A percentile compares a stretch with the other conserved stretches of the same genome.
These are phyloP conservation scores for Pseudomyrmex cubaensis DNA, from an alignment of 1,140 invertebrate species.

Conservation along the genomic window DNA sequence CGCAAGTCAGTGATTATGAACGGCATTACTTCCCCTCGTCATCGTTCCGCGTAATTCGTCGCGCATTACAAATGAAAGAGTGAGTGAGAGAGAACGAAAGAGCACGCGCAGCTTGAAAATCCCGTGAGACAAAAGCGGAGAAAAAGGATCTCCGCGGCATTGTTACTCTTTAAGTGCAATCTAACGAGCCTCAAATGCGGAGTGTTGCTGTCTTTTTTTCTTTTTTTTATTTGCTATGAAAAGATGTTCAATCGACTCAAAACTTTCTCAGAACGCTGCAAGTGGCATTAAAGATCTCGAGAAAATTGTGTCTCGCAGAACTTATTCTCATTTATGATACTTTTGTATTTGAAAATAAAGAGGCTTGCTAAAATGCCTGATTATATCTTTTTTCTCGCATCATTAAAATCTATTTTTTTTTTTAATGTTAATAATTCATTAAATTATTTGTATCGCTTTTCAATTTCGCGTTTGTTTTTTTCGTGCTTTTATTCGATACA, in stretches of 20 bases:
- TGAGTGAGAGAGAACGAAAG: too few species aligned
- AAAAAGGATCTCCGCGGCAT: neutral
- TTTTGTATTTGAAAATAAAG: too few species aligned
- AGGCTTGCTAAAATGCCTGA: too few species aligned
- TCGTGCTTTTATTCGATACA: too few species aligned
- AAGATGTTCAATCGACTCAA: slow-evolving; percentile 2
- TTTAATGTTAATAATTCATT: too few species aligned
- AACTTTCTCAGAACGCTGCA: neutral
- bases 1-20: slow-evolving; percentile 43
- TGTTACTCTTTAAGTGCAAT: slow-evolving; percentile 10
- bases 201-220: neutral
- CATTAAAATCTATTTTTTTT: too few species aligned
- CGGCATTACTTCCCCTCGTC: slow-evolving; percentile 40
- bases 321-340: neutral
- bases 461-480: too few species aligned
- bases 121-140: slow-evolving; percentile 7
- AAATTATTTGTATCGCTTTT: too few species aligned
- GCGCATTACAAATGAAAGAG: slow-evolving; percentile 37
- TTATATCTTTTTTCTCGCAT: too few species aligned
- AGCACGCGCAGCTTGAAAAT: slow-evolving; percentile 17
- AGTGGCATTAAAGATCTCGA: too few species aligned
- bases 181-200: neutral
- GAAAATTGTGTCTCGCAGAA: too few species aligned
- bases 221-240: neutral
- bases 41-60: slow-evolving; percentile 36